These are phyloP conservation scores for Centropristis striata DNA, from an alignment of 2,113 vertebrate genomes.

Conservation along the genomic window DNA sequence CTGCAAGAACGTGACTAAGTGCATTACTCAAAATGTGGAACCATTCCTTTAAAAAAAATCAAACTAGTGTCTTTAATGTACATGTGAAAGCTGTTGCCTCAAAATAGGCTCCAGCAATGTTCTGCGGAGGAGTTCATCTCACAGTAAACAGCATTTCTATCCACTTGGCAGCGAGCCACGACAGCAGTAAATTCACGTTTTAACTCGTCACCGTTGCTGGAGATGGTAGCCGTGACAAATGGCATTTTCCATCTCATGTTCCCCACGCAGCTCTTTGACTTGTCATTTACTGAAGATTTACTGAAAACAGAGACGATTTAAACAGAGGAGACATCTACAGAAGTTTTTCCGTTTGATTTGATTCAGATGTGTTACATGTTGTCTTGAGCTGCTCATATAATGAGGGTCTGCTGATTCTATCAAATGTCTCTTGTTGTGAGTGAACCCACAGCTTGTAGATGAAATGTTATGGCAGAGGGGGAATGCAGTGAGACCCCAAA, in stretches of 20 bases:
- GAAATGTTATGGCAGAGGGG: constrained; percentile 12
- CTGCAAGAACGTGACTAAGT: no score
- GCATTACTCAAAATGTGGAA: neutral
- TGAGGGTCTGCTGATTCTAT: constrained; percentile 33
- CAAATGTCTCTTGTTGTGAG: constrained; percentile 43
- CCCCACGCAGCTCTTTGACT: neutral
- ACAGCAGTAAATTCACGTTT: constrained; percentile 47
- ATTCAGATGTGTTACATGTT: constrained; percentile 14
- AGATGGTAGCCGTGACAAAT: constrained; percentile 49
- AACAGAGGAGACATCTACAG: neutral
- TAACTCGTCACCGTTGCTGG: constrained; percentile 9
- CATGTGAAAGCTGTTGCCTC: neutral
- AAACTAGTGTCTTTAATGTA: neutral
- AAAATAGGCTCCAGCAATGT: neutral
- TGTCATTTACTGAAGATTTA: neutral
- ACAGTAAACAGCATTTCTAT: neutral
- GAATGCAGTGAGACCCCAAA: constrained; percentile 4
- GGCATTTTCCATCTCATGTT: constrained; percentile 51
- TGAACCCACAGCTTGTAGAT: constrained; percentile 26
- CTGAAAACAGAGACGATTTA: constrained; percentile 9
- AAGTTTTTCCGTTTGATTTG: neutral
- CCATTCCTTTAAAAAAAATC: neutral
- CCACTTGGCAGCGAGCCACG: constrained; percentile 15
- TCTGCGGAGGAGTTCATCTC: neutral
- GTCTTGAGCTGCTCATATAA: constrained; percentile 22